Evolutionary conservation across 1,140 invertebrate species (phyloP).

Genomic region (Pachypsylla venusta): DNA sequence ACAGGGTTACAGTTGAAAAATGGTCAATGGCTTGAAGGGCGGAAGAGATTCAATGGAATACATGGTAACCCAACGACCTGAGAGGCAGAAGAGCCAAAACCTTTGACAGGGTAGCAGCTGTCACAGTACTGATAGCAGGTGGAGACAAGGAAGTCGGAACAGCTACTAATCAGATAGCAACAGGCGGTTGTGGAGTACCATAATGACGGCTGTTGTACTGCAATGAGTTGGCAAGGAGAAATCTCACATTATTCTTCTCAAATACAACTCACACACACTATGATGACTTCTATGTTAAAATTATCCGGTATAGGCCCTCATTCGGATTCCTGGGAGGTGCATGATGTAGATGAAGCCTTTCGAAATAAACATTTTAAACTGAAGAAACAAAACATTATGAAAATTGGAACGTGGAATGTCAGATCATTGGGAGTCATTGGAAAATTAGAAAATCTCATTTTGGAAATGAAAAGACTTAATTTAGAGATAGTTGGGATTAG

Average conservation of each 20-base stretch:
- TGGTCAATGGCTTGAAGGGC: slow-evolving; percentile 7
- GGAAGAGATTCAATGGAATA: slow-evolving; percentile 3
- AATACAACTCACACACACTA: background rate
- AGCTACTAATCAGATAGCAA: background rate
- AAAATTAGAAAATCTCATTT: slow-evolving; percentile 19
- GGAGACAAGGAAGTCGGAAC: background rate
- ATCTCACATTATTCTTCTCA: background rate
- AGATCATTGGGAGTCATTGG: slow-evolving; percentile 18
- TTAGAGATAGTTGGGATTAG: slow-evolving; percentile 19
- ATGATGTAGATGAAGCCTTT: background rate
- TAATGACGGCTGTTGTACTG: slow-evolving; percentile 7
- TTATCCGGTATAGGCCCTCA: slow-evolving; percentile 8
- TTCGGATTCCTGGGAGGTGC: slow-evolving; percentile 12
- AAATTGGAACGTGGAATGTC: slow-evolving; percentile 21
- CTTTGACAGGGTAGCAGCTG: slow-evolving; percentile 3
- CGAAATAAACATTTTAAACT: background rate
- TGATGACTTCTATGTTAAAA: slow-evolving; percentile 8
- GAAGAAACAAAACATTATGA: slow-evolving; percentile 15
- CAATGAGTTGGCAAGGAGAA: slow-evolving; percentile 7
- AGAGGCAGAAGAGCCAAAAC: background rate
- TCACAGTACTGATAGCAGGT: background rate
- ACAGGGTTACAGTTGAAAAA: slow-evolving; percentile 13
- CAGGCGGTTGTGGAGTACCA: slow-evolving; percentile 5
- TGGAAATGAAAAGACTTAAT: slow-evolving; percentile 20
- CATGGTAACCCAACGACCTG: background rate